Percentiles rank a stretch among this genome's conserved stretches.
phyloP scores from a whole-genome alignment of 2,797 vertebrate genomes.

The Squalus acanthias region DNA sequence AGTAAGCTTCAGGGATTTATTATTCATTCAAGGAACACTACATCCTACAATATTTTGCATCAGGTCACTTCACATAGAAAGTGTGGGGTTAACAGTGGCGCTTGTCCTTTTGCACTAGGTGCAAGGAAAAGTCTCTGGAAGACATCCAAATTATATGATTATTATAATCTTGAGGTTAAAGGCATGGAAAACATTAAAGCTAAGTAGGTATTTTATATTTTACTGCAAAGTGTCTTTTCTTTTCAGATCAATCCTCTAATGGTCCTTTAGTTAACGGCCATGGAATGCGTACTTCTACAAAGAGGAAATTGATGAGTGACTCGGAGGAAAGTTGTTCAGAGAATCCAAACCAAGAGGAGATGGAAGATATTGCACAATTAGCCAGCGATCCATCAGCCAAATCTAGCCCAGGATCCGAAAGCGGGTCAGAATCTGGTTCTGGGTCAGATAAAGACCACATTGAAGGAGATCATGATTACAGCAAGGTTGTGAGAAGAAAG shows the following conservation, averaged over 20 bases:
- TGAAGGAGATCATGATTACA: slow-evolving; percentile 95
- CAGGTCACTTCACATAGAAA: background rate
- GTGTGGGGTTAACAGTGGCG: background rate
- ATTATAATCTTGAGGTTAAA: background rate
- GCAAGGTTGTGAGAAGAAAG: slow-evolving; percentile 70
- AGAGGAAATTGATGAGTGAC: slow-evolving; percentile 58
- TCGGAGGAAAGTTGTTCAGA: slow-evolving; percentile 58
- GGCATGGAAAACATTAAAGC: background rate
- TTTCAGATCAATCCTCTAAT: slow-evolving; percentile 58
- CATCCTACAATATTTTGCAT: background rate
- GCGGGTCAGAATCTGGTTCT: slow-evolving; percentile 59
- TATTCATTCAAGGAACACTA: background rate
- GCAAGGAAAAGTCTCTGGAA: background rate
- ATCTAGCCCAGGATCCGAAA: slow-evolving; percentile 58
- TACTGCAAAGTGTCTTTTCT: slow-evolving; percentile 42
- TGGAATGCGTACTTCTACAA: slow-evolving; percentile 54
- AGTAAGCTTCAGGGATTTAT: background rate
- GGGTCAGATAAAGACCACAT: slow-evolving; percentile 80
- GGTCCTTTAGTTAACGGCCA: slow-evolving; percentile 70
- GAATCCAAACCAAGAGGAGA: slow-evolving; percentile 56
- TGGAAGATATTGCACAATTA: slow-evolving; percentile 56
- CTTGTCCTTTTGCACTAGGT: background rate
- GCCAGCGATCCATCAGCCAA: slow-evolving; percentile 66
- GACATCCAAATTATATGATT: background rate
- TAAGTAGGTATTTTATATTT: background rate